Conservation (phyloP, 2,797 vertebrate species). For the Peromyscus eremicus region DNA sequence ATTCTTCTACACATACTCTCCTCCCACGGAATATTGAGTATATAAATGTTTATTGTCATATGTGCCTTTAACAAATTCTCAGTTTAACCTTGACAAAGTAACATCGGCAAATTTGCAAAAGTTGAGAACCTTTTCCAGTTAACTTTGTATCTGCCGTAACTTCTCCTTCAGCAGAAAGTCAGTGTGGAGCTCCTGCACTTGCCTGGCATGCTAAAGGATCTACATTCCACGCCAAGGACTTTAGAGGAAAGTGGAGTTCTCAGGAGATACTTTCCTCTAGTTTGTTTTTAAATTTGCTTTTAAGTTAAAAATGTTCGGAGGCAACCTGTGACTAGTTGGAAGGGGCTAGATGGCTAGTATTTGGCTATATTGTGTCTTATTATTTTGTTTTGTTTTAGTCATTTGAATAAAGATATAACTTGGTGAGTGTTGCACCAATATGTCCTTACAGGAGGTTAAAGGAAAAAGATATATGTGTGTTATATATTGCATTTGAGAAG, state of each 20-base stretch:
- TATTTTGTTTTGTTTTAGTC: neutral
- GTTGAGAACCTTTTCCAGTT: neutral
- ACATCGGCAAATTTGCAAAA: neutral
- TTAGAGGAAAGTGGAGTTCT: neutral
- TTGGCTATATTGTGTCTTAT: neutral
- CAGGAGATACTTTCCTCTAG: neutral
- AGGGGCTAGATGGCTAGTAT: neutral
- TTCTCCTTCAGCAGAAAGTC: neutral
- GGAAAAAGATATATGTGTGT: neutral
- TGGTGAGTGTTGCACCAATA: neutral
- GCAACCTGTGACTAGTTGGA: neutral
- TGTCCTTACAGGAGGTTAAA: neutral
- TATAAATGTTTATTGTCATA: neutral
- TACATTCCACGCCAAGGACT: neutral
- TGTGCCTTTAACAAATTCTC: neutral
- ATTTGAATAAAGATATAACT: constrained; percentile 48
- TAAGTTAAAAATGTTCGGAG: neutral
- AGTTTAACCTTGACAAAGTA: neutral
- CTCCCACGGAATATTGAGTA: neutral
- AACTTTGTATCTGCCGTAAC: neutral
- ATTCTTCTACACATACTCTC: neutral
- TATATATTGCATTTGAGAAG: neutral
- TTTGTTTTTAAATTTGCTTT: constrained; percentile 50
- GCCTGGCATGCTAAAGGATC: neutral
- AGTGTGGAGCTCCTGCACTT: neutral